These are phyloP conservation scores for Drosophila falleni DNA, from an alignment of 2,888 invertebrate genomes.

Conservation along the genomic window DNA sequence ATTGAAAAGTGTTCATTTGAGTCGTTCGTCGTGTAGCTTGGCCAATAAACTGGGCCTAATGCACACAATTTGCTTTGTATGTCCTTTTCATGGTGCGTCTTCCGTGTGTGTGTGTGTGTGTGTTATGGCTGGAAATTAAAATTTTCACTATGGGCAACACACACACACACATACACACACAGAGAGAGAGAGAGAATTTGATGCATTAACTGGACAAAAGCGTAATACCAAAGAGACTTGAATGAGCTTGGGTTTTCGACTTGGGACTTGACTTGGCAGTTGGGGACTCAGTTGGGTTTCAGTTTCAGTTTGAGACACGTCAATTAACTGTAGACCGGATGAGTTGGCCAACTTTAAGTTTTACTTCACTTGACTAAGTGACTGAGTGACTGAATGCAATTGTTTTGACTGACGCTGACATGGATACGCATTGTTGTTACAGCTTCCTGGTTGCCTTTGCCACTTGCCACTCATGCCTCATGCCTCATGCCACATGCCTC, in stretches of 20 bases:
- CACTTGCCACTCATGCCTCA: background rate
- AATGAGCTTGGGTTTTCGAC: constrained; percentile 17
- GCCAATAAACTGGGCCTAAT: constrained; percentile 43
- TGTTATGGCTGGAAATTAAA: constrained; percentile 61
- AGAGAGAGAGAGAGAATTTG: too few species aligned
- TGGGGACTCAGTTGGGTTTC: background rate
- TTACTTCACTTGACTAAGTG: constrained; percentile 64
- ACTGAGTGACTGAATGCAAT: constrained; percentile 57
- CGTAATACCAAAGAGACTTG: constrained; percentile 19
- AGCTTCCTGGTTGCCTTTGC: constrained; percentile 65
- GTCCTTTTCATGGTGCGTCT: constrained; percentile 34
- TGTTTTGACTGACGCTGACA: constrained; percentile 63
- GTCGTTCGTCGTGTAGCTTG: constrained; percentile 33
- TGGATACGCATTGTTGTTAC: constrained; percentile 66
- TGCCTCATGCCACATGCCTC: background rate
- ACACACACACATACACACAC: constrained; percentile 9
- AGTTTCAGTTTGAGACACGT: constrained; percentile 34
- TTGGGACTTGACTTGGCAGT: constrained; percentile 19
- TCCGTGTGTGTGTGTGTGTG: background rate
- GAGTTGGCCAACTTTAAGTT: constrained; percentile 62
- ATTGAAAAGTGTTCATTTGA: constrained; percentile 71
- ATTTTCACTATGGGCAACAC: constrained; percentile 51
- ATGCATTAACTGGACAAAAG: constrained; percentile 61
- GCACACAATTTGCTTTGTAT: constrained; percentile 72
- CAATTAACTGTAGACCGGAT: constrained; percentile 60